phyloP scores from a whole-genome alignment of 2,888 invertebrate species.

The Drosophila picticornis region DNA sequence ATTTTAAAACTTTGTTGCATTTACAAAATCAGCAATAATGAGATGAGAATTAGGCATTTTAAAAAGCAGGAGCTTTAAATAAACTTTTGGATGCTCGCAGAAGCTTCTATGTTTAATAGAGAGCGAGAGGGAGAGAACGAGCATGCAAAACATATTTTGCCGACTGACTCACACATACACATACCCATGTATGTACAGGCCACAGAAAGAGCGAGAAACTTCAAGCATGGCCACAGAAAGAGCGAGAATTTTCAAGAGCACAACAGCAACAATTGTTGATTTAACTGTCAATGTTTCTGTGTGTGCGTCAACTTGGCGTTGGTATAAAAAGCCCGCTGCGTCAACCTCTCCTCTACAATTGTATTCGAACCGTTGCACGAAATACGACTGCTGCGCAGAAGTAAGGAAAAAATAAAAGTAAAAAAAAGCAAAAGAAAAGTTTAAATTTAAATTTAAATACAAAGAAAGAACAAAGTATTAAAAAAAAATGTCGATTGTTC shows the following conservation, averaged over 20 bases:
- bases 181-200: neutral
- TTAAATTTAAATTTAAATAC: neutral
- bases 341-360: slow-evolving; percentile 31
- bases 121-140: slow-evolving; percentile 8
- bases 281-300: slow-evolving; percentile 20
- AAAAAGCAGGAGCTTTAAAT: slow-evolving; percentile 20
- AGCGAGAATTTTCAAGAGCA: slow-evolving; percentile 59
- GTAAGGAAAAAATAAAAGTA: neutral
- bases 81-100: slow-evolving; percentile 6
- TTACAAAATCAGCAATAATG: slow-evolving; percentile 4
- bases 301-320: slow-evolving; percentile 53
- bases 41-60: neutral
- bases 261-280: slow-evolving; percentile 29
- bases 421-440: neutral
- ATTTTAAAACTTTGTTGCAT: slow-evolving; percentile 20
- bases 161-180: slow-evolving; percentile 17
- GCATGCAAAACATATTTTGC: slow-evolving; percentile 16
- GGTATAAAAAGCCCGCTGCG: slow-evolving; percentile 55
- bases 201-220: slow-evolving; percentile 60
- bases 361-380: slow-evolving; percentile 10
- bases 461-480: neutral
- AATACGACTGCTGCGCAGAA: slow-evolving; percentile 24
- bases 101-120: slow-evolving; percentile 19
- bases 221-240: slow-evolving; percentile 33
- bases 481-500: slow-evolving; percentile 64